A percentile compares a stretch with the other conserved stretches of the same genome.
Evolutionary conservation across 2,797 vertebrate genomes (phyloP).

Genomic region (Simalia tracyae): DNA sequence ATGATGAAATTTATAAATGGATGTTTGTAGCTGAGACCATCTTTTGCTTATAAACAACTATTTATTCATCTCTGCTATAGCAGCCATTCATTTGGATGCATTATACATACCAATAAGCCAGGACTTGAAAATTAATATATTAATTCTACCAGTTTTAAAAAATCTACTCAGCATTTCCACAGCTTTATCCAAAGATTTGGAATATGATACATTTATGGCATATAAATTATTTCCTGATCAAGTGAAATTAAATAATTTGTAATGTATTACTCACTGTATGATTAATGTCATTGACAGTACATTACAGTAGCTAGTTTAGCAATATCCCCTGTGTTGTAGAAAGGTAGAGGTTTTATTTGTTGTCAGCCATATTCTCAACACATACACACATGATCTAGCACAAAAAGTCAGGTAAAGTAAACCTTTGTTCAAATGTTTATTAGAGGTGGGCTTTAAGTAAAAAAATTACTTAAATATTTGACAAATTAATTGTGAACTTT

Average conservation of each 20-base stretch:
- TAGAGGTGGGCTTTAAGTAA: background rate
- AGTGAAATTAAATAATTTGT: slow-evolving; percentile 19
- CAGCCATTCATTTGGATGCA: slow-evolving; percentile 8
- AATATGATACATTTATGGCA: background rate
- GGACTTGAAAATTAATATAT: slow-evolving; percentile 1
- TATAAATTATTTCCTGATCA: slow-evolving; percentile 23
- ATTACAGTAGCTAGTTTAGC: background rate
- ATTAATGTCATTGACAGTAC: slow-evolving; percentile 25
- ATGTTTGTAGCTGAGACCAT: slow-evolving; percentile 20
- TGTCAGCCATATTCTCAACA: background rate
- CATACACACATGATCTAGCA: background rate
- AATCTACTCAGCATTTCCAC: background rate
- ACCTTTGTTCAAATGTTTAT: background rate
- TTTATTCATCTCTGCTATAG: slow-evolving; percentile 18
- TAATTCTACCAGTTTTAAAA: slow-evolving; percentile 12
- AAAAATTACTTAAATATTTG: background rate
- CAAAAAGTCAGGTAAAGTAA: background rate
- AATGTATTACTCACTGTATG: background rate
- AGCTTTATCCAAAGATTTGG: slow-evolving; percentile 10
- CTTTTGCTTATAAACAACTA: slow-evolving; percentile 32
- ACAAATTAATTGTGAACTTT: background rate
- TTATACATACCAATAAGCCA: background rate
- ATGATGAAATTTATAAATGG: slow-evolving; percentile 24
- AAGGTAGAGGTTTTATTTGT: background rate
- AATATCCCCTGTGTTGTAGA: background rate